phyloP scores from a whole-genome alignment of 2,113 vertebrate species.

The Neomonachus schauinslandi region DNA sequence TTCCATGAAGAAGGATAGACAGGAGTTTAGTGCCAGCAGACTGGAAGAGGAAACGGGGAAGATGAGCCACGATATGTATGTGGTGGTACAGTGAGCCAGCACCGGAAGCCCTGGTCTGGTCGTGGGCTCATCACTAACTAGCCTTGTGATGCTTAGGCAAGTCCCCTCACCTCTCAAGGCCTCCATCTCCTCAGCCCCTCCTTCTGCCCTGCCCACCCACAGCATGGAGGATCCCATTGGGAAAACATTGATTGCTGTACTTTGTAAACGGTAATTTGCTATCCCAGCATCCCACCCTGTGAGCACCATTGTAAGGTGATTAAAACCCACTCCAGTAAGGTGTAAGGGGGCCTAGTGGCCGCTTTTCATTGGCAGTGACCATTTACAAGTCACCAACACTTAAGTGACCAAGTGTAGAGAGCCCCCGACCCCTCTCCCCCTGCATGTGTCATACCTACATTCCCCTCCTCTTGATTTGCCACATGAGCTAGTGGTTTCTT shows the following conservation, averaged over 20 bases:
- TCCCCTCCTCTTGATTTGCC: neutral
- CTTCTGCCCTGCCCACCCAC: neutral
- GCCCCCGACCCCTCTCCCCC: neutral
- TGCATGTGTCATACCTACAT: fast-evolving
- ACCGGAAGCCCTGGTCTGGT: neutral
- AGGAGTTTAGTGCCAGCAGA: neutral
- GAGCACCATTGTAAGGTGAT: neutral
- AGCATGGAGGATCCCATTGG: neutral
- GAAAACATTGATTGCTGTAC: fast-evolving
- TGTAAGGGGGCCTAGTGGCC: neutral
- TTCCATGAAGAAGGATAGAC: neutral
- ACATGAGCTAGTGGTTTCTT: neutral
- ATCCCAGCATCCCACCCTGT: neutral
- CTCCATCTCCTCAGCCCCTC: neutral
- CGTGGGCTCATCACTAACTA: neutral
- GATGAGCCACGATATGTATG: neutral
- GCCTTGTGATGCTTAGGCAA: too few relatives aligned
- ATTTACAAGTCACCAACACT: neutral
- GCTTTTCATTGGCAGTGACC: neutral
- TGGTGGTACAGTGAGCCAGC: neutral
- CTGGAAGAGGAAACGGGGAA: neutral
- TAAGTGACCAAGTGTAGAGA: neutral
- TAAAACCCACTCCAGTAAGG: neutral
- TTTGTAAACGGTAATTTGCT: neutral
- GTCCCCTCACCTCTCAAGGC: neutral